Conservation (phyloP, 1,140 invertebrate species). For the Chionoecetes opilio region DNA sequence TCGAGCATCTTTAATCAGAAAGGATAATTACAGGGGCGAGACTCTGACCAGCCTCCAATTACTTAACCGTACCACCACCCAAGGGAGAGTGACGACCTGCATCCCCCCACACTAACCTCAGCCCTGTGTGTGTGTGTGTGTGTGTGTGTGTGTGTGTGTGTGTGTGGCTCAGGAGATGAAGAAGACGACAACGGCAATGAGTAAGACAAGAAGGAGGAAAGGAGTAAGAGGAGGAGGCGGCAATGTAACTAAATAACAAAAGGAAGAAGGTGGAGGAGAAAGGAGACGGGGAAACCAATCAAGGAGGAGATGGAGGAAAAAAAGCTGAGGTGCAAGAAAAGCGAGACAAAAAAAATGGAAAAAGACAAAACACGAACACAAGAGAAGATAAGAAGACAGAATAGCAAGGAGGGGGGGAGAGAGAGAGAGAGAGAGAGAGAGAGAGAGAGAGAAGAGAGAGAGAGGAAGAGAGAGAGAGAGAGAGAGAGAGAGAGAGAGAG, state of each 20-base stretch:
- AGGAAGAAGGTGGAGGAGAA: neutral
- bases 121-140: neutral
- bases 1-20: neutral
- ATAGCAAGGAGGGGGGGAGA: too few species aligned
- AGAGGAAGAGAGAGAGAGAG: constrained; percentile 28
- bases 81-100: too few species aligned
- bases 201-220: neutral
- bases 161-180: neutral
- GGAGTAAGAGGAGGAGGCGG: neutral
- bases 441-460: neutral
- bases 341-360: too few species aligned
- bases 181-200: neutral
- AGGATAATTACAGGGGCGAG: constrained; percentile 18
- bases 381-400: too few species aligned
- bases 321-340: too few species aligned
- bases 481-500: constrained; percentile 54
- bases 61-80: neutral
- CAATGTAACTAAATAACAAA: too few species aligned
- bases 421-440: neutral
- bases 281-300: too few species aligned
- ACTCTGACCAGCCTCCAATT: neutral
- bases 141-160: neutral
- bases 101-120: too few species aligned
- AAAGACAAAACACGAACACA: too few species aligned
- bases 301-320: too few species aligned